Evolutionary conservation across 2,113 vertebrate species (phyloP).

Genomic region (Catharus minimus): DNA sequence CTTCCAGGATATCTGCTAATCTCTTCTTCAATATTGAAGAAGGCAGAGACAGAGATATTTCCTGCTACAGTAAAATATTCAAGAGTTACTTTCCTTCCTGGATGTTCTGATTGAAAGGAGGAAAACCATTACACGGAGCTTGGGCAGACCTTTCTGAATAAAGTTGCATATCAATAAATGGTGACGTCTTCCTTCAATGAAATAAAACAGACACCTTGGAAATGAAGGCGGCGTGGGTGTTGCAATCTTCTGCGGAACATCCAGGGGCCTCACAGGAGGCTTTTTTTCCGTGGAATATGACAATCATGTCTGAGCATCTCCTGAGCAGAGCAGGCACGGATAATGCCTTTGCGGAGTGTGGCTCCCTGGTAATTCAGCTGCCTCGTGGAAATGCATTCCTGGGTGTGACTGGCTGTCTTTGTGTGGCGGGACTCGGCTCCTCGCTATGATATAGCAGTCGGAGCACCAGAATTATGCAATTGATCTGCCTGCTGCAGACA

Average conservation of each 20-base stretch:
- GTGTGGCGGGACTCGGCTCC: constrained; percentile 7
- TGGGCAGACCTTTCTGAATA: not conserved
- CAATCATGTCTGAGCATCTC: constrained; percentile 36
- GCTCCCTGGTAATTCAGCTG: constrained; percentile 21
- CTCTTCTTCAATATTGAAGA: constrained; percentile 56
- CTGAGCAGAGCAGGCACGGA: not conserved
- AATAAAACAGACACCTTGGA: constrained; percentile 51
- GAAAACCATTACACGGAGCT: constrained; percentile 24
- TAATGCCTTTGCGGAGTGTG: not conserved
- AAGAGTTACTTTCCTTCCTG: constrained; percentile 49
- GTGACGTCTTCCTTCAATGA: constrained; percentile 32
- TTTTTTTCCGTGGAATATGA: not conserved
- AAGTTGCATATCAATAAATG: constrained; percentile 24
- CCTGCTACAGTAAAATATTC: constrained; percentile 40
- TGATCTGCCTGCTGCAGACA: constrained; percentile 58
- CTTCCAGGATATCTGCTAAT: constrained; percentile 55
- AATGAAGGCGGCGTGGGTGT: not conserved
- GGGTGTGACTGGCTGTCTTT: constrained; percentile 19
- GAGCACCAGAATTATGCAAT: constrained; percentile 48
- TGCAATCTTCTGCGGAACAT: not conserved
- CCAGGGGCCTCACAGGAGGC: constrained; percentile 18
- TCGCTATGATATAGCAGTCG: constrained; percentile 11
- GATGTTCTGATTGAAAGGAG: constrained; percentile 23
- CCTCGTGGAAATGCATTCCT: constrained; percentile 8
- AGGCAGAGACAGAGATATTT: constrained; percentile 50